These are phyloP conservation scores for Diadophis punctatus DNA, from an alignment of 2,113 vertebrate species.

Conservation along the genomic window DNA sequence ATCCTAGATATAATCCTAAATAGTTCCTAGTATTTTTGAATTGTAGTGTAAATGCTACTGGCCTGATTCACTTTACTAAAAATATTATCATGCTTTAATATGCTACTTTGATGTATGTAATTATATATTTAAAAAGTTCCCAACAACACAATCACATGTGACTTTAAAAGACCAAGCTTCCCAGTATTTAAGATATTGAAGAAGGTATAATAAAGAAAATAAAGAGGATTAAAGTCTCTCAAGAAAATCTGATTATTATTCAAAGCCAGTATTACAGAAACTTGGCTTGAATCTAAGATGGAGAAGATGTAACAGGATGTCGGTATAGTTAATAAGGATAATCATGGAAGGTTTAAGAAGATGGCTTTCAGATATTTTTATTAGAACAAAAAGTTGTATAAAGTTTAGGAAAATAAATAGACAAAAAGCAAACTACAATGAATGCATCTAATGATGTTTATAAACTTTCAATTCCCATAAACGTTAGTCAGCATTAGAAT, in stretches of 20 bases:
- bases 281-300: background rate
- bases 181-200: background rate
- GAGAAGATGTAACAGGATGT: background rate
- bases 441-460: background rate
- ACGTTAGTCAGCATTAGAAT: background rate
- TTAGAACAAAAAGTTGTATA: background rate
- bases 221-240: background rate
- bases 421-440: background rate
- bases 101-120: background rate
- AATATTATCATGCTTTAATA: background rate
- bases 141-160: background rate
- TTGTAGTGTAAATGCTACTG: background rate
- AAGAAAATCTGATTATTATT: background rate
- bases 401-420: background rate
- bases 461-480: background rate
- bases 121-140: background rate
- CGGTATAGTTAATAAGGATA: background rate
- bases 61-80: background rate
- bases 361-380: background rate
- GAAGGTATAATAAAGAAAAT: background rate
- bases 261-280: background rate
- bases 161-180: background rate
- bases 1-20: background rate
- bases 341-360: background rate
- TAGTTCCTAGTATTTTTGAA: background rate